Conservation (phyloP, 2,888 invertebrate genomes). For the Cetonia aurata region DNA sequence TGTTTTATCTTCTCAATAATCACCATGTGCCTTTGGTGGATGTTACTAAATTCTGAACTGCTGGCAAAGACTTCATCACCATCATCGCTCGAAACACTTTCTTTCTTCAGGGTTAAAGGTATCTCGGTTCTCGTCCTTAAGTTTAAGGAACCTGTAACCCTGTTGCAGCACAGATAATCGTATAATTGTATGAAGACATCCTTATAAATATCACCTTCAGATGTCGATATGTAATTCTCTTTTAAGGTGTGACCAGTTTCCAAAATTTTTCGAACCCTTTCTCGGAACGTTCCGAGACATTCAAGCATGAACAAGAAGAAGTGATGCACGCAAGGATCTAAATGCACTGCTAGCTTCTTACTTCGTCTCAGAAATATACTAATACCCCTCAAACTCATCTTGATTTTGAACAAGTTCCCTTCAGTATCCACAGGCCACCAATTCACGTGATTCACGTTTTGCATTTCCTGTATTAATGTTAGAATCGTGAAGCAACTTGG, state of each 20-base stretch:
- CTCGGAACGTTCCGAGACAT: conserved; percentile 16
- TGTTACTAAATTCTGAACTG: not conserved
- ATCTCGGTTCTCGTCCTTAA: not conserved
- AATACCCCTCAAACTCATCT: conserved; percentile 18
- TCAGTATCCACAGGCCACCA: conserved; percentile 22
- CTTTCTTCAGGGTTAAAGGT: not conserved
- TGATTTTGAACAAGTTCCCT: conserved; percentile 21
- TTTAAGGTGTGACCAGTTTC: conserved; percentile 5
- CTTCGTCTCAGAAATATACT: conserved; percentile 8
- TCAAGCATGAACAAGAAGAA: conserved; percentile 29
- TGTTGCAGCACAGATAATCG: conserved; percentile 26
- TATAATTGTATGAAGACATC: conserved; percentile 28
- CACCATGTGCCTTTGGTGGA: conserved; percentile 12
- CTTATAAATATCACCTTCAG: conserved; percentile 20
- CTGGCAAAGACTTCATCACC: not conserved
- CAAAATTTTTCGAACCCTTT: conserved; percentile 18
- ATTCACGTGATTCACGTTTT: conserved; percentile 11
- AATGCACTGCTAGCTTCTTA: conserved; percentile 1
- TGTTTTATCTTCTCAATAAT: conserved; percentile 20
- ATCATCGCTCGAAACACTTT: not conserved
- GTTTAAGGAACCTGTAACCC: conserved; percentile 15
- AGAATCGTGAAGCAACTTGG: conserved; percentile 31
- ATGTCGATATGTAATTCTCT: conserved; percentile 14
- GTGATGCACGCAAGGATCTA: conserved; percentile 19
- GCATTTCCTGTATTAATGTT: conserved; percentile 25